Percentiles rank a stretch among this genome's conserved stretches.
Conservation (phyloP, 2,113 vertebrate species). For the Monopterus albus region DNA sequence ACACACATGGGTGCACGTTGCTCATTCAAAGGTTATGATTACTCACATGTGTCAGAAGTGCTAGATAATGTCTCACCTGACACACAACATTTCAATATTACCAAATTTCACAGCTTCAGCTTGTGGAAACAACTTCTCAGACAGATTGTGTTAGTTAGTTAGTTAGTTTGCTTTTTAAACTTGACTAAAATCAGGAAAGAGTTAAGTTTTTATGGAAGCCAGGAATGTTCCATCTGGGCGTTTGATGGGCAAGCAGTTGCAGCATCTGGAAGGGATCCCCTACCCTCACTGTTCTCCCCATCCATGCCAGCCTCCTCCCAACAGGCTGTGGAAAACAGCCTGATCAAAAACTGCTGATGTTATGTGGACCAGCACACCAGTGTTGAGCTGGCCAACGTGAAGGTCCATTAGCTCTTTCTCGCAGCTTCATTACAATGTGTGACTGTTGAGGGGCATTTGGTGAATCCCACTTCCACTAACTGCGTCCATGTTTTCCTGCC, state of each 20-base stretch:
- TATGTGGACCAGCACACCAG: conserved; percentile 24
- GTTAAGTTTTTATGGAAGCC: conserved; percentile 44
- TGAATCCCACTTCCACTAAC: too few species aligned
- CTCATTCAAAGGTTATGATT: conserved; percentile 6
- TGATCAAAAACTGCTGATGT: conserved; percentile 52
- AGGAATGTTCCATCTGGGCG: conserved; percentile 56
- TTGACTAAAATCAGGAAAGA: conserved; percentile 32
- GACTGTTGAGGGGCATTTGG: too few species aligned
- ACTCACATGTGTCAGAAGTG: neutral
- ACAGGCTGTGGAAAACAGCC: conserved; percentile 58
- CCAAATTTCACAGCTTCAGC: neutral
- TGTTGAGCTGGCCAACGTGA: neutral
- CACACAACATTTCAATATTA: neutral
- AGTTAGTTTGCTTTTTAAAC: neutral
- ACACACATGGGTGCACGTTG: neutral
- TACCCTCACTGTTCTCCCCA: conserved; percentile 36
- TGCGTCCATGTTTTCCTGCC: too few species aligned
- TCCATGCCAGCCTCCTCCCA: conserved; percentile 40
- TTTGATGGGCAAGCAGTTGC: conserved; percentile 42
- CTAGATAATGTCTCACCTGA: neutral
- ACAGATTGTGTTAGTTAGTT: too few species aligned
- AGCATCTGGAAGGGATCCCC: conserved; percentile 48
- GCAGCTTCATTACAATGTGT: too few species aligned
- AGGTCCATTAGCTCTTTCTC: neutral
- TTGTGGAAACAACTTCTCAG: neutral